These are phyloP conservation scores for human (Homo sapiens) DNA, from an alignment of 2,113 vertebrate genomes.

Conservation along the genomic window DNA sequence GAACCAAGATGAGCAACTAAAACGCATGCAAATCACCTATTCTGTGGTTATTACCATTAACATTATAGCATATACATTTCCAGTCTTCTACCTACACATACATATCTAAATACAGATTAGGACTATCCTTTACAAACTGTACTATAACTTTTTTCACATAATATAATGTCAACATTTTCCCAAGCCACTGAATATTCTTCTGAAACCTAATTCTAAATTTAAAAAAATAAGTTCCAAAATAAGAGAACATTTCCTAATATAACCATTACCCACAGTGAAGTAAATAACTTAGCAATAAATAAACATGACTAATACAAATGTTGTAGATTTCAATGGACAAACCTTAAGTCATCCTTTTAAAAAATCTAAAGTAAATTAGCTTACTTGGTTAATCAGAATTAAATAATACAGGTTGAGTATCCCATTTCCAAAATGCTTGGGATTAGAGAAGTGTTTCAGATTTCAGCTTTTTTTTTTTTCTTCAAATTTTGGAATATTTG, in stretches of 20 bases:
- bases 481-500: background rate
- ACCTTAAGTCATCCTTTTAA: background rate
- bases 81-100: background rate
- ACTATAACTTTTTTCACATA: background rate
- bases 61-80: background rate
- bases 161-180: background rate
- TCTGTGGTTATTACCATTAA: constrained; percentile 12
- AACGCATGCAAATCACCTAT: background rate
- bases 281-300: constrained; percentile 14
- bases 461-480: background rate
- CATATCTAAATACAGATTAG: background rate
- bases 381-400: constrained; percentile 34
- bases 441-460: background rate
- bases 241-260: constrained; percentile 39
- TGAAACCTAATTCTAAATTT: background rate
- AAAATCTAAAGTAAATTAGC: background rate
- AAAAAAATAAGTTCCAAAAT: background rate
- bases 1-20: background rate
- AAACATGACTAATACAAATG: constrained; percentile 32
- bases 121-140: constrained; percentile 6
- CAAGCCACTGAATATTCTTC: background rate
- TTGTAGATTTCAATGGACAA: constrained; percentile 37
- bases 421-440: background rate
- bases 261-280: background rate
- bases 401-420: background rate